Evolutionary conservation across 1,140 invertebrate species (phyloP).

Genomic region (Luehdorfia chinensis): DNA sequence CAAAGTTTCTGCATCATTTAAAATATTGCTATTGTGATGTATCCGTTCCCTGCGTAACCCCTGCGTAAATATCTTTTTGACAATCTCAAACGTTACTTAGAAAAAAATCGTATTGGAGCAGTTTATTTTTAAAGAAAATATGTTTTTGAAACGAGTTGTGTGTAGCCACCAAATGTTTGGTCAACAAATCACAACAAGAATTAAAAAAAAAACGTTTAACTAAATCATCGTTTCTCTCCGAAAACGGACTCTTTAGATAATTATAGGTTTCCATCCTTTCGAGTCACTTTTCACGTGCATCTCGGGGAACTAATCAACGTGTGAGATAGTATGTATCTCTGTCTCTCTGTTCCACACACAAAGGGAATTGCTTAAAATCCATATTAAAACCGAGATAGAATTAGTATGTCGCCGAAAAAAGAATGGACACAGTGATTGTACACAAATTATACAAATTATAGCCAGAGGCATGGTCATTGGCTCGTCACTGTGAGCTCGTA

Average conservation of each 20-base stretch:
- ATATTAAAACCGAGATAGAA: conserved; percentile 17
- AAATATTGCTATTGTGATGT: no score
- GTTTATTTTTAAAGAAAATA: no score
- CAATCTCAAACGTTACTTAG: no score
- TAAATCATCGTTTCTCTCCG: conserved; percentile 65
- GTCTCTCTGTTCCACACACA: conserved; percentile 13
- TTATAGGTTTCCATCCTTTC: conserved; percentile 51
- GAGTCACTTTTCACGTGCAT: conserved; percentile 36
- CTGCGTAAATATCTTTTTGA: no score
- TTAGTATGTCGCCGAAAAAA: conserved; percentile 8
- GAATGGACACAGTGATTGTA: not conserved
- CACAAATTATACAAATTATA: no score
- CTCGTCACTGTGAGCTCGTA: no score
- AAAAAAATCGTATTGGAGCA: no score
- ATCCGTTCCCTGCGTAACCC: no score
- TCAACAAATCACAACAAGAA: conserved; percentile 64
- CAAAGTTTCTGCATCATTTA: no score
- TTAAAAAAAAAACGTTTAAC: conserved; percentile 64
- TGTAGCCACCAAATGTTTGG: conserved; percentile 43
- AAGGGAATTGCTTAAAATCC: not conserved
- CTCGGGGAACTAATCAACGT: conserved; percentile 55
- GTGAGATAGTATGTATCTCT: conserved; percentile 22
- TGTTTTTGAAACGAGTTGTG: no score
- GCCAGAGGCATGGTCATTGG: no score
- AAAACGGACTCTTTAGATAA: conserved; percentile 68